Percentiles rank a stretch among this genome's conserved stretches.
Evolutionary conservation across 2,797 vertebrate genomes (phyloP).

Genomic region (Micromesistius poutassou): DNA sequence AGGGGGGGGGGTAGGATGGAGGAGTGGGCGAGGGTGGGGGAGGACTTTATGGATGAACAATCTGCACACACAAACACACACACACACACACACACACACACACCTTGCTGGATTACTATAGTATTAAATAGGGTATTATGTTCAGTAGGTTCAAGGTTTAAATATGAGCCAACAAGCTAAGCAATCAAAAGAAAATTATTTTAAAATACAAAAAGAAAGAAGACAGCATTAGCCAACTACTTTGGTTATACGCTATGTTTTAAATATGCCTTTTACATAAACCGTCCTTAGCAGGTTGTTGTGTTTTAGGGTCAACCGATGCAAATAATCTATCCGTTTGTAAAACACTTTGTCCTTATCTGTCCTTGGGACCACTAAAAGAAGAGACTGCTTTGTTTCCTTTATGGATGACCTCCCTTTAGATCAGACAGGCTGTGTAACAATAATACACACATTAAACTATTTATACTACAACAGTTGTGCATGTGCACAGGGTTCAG

Average conservation of each 20-base stretch:
- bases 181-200: neutral
- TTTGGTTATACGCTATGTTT: neutral
- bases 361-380: neutral
- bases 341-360: neutral
- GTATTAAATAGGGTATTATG: neutral
- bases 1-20: slow-evolving; percentile 11
- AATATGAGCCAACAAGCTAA: neutral
- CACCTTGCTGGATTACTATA: slow-evolving; percentile 11
- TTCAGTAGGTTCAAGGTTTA: neutral
- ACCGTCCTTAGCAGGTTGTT: neutral
- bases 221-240: neutral
- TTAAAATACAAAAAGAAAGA: neutral
- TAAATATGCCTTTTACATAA: neutral
- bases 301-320: neutral
- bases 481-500: neutral
- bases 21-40: neutral
- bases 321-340: neutral
- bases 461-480: neutral
- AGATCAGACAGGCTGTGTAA: neutral
- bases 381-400: neutral
- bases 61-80: neutral
- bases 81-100: slow-evolving; percentile 19
- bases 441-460: neutral
- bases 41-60: neutral
- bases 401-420: neutral